Conservation (phyloP, 2,113 vertebrate genomes). For the Formicarius rufipectus region DNA sequence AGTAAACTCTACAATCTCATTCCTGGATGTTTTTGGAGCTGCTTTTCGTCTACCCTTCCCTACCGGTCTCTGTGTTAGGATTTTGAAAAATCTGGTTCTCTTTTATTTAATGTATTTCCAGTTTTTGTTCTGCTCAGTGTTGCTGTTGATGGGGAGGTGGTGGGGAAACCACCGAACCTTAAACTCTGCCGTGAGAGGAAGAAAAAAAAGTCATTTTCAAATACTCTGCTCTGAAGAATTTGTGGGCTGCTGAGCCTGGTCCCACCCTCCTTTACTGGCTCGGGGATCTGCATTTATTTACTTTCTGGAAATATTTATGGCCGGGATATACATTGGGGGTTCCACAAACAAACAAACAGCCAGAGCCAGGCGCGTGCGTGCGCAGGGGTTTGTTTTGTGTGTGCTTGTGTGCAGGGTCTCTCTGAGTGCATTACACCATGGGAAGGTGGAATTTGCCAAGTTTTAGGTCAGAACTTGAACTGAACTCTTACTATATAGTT, state of each 20-base stretch:
- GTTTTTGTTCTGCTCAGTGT: neutral
- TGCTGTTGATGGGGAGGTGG: neutral
- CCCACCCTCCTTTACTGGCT: neutral
- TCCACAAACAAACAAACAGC: slow-evolving; percentile 52
- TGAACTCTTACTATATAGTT: neutral
- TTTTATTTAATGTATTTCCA: slow-evolving; percentile 33
- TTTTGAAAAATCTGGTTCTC: slow-evolving; percentile 34
- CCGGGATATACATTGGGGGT: neutral
- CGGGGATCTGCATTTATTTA: neutral
- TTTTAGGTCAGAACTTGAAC: slow-evolving; percentile 44
- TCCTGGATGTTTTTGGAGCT: slow-evolving; percentile 38
- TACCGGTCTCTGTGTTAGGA: neutral
- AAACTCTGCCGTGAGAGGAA: slow-evolving; percentile 1
- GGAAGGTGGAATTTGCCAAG: slow-evolving; percentile 41
- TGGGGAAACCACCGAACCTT: slow-evolving; percentile 41
- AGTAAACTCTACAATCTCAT: slow-evolving; percentile 19
- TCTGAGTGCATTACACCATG: neutral
- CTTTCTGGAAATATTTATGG: slow-evolving; percentile 37
- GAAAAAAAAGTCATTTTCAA: slow-evolving; percentile 20
- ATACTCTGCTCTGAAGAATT: slow-evolving; percentile 22
- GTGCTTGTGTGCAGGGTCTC: neutral
- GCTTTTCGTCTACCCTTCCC: slow-evolving; percentile 7
- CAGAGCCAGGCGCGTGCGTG: neutral
- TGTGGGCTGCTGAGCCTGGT: neutral
- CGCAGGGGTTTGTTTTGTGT: neutral